Base-by-base conservation (phyloP, 2,113 vertebrate species). In the Corapipo altera region DNA sequence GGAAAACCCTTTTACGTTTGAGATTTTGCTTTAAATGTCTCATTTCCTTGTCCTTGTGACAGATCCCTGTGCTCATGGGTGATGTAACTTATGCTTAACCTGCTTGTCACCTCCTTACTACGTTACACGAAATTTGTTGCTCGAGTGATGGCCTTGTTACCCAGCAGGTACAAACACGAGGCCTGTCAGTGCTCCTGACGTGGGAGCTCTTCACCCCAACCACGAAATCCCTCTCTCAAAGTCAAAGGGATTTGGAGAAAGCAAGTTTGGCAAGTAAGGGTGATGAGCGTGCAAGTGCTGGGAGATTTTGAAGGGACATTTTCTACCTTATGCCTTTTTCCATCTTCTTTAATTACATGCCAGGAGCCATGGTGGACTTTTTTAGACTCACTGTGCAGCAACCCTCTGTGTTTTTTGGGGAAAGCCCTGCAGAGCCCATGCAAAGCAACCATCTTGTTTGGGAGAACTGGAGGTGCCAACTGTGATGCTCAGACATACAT, bases 41-140 rank as follows among this genome's bases (percentile, higher is more conserved):
- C 24, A 17, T 96, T 96, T 94, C 44, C 90, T 33, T 86, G 69
- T 95, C 83, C 83, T 72, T 65, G 55, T 91, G 79, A 74, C 73
- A 74, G 21, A 78, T 75, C 2, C 0, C 44, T 69, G 37, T 72
- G 81, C 78, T 49, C 76, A 27, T 7, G 19, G 73, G 33, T 75
- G 77, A 9, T 64, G 85, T 43, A 61, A 71, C 85, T 91, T 55
- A 5, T 1, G 43, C 85, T 93, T 91, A 52, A 75, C 82, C 88
- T 94, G 55, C 69, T 49, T 65, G 65, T 88, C 69, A 19, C 57
- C 75, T 74, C 37, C 32, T 74, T 51, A 84, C 64, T 26, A 28
- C 0, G 1, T 61, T 8, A 13, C 64, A 54, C 0, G 8, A 30
- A 54, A 39, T 58, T 21, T 61, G 72, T 75, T 67, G 78, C 78